Evolutionary conservation across 2,888 invertebrate species (phyloP).

Genomic region (Leptarthrus brevirostris): DNA sequence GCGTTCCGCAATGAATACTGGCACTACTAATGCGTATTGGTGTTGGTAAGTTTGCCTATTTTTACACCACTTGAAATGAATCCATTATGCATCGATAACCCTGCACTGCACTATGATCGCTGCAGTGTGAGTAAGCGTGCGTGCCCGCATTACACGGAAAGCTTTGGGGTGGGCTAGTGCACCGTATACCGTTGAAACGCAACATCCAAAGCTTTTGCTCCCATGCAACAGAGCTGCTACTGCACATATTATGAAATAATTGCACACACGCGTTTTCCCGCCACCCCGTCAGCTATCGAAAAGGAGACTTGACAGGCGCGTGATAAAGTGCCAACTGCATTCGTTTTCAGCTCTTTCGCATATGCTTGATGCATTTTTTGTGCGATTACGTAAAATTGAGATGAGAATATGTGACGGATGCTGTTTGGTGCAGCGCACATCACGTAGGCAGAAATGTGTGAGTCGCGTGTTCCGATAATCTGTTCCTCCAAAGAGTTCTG

Average conservation of each 20-base stretch:
- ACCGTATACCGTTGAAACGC: conserved; percentile 35
- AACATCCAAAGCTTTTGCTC: conserved; percentile 45
- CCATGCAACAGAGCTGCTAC: conserved; percentile 43
- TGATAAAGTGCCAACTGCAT: conserved; percentile 53
- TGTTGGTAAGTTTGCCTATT: conserved; percentile 41
- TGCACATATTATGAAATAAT: not conserved
- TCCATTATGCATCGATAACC: conserved; percentile 22
- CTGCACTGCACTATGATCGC: not conserved
- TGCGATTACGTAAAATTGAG: conserved; percentile 39
- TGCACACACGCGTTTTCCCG: conserved; percentile 6
- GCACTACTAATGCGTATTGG: not conserved
- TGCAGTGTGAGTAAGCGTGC: conserved; percentile 45
- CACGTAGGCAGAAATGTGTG: conserved; percentile 40
- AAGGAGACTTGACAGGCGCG: conserved; percentile 44
- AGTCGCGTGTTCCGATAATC: conserved; percentile 26
- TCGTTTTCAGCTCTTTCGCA: conserved; percentile 37
- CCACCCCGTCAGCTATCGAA: not conserved
- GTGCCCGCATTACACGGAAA: conserved; percentile 48
- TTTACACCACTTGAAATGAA: conserved; percentile 30
- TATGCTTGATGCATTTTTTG: conserved; percentile 27
- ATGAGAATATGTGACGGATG: conserved; percentile 20
- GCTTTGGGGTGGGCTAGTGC: conserved; percentile 27
- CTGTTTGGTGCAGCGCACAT: conserved; percentile 26
- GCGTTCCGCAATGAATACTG: conserved; percentile 50
- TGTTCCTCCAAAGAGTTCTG: too few species aligned